Evolutionary conservation across 2,113 vertebrate genomes (phyloP), one percentile per base, ranked within the genome.

Genomic region (Oncorhynchus kisutch): DNA sequence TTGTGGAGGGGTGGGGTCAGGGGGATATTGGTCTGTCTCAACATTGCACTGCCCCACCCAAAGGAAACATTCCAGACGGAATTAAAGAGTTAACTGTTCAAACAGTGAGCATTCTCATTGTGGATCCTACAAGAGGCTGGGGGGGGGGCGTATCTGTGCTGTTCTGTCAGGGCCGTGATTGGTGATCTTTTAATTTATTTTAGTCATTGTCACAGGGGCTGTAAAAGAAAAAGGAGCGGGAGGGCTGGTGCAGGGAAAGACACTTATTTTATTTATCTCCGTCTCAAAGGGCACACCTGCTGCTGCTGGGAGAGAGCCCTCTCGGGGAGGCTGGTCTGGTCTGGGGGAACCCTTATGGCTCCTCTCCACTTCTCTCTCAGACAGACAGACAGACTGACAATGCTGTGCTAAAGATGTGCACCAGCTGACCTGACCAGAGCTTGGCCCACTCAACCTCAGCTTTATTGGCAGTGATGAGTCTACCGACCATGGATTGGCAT

Each of bases 31-130:
- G 86, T 87, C 83, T 92, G 87, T 87, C 83, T 89, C 88, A 90
- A 57, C 87, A 90, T 87, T 85, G 77, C 82, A 49, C 87, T 88
- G 89, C 91, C 89, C 91, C 92, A 92, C 92, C 93, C 90, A 92
- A 90, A 92, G 89, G 89, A 94, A 93, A 92, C 92, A 94, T 94
- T 94, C 92, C 93, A 92, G 91, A 90, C 90, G 72, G 91, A 92
- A 92, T 93, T 93, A 93, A 93, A 93, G 92, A 91, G 89, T 92
- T 91, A 89, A 92, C 87, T 93, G 89, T 92, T 90, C 86, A 89
- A 90, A 92, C 91, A 91, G 91, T 88, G 85, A 92, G 89, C 86
- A 88, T 90, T 89, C 90, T 88, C 89, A 89, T 81, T 72, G 67
- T 86, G 81, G 90, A 88, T 89, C 84, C 87, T 87, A 86, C 82